Base-by-base conservation (phyloP, 2,888 invertebrate genomes). In the Dysmachus trigonus region DNA sequence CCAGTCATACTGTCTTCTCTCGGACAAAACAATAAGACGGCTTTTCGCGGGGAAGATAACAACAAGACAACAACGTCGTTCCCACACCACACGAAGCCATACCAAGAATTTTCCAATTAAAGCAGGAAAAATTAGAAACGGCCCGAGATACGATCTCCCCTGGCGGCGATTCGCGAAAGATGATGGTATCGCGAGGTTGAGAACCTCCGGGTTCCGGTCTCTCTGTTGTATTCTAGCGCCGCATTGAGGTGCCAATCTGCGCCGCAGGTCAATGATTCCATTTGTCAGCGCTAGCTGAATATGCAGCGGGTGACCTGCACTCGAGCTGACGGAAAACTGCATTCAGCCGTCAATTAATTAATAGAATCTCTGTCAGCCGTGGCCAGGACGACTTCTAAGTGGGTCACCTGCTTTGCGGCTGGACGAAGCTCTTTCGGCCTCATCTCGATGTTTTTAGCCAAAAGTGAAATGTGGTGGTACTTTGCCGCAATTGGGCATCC, bases 191-290 rank as follows among this genome's bases (percentile, higher is more conserved):
- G n/a, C 13, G 35, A 62, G 53, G 33, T 35, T 35, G 82, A 71
- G 82, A 82, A 82, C 31, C 33, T 27, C 71, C 33, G 8, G 33
- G 53, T 82, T 82, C 71, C 71, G 82, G 62, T 71, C 62, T 71
- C 62, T 82, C 82, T 27, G 38, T 77, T 62, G 30, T 35, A 82
- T 82, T 82, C 82, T 82, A 53, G 18, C 82, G 53, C 18, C 53
- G 82, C 71, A 82, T 82, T 82, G 71, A 82, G 62, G 82, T 82
- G 82, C 62, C 82, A 82, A n/a, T n/a, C 35, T 82, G 71, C 35
- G 33, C 15, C 38, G 18, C 18, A 13, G 82, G 82, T 82, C 82
- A 41, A 82, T 82, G 82, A 31, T 35, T 62, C 71, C 82, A 82
- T 82, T 82, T 82, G 71, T 82, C 71, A 35, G 33, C 1, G 4